Evolutionary conservation across 2,888 invertebrate species (phyloP).

Genomic region (Dynastes tityus): DNA sequence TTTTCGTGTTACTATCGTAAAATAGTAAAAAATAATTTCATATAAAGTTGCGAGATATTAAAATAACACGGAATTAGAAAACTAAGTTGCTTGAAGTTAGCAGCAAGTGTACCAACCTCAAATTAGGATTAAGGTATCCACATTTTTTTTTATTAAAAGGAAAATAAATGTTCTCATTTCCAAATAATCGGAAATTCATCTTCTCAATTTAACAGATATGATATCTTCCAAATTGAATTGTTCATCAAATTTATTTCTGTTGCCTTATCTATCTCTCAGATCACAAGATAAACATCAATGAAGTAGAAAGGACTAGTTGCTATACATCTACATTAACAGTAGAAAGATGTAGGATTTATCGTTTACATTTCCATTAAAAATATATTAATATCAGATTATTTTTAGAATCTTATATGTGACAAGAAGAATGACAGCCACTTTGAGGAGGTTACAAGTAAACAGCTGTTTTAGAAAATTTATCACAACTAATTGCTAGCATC

Average conservation of each 20-base stretch:
- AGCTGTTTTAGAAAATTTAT: conserved; percentile 25
- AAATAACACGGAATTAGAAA: background rate
- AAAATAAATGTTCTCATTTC: background rate
- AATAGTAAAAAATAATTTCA: no score
- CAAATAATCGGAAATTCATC: no score
- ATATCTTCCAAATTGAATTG: background rate
- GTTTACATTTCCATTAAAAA: no score
- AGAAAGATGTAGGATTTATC: no score
- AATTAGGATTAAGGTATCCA: background rate
- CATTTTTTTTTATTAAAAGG: conserved; percentile 3
- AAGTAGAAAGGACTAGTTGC: no score
- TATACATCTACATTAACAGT: no score
- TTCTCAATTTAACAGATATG: background rate
- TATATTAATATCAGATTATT: background rate
- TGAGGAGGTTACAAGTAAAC: conserved; percentile 39
- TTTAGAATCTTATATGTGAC: conserved; percentile 22
- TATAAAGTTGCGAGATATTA: no score
- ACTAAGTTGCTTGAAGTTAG: background rate
- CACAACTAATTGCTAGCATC: conserved; percentile 10
- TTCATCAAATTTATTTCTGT: background rate
- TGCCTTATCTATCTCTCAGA: background rate
- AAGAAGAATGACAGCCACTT: conserved; percentile 23
- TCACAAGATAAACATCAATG: no score
- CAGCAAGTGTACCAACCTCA: background rate
- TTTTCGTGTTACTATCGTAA: no score